Evolutionary conservation across 2,888 invertebrate genomes (phyloP).

Genomic region (Eilema griseolum): DNA sequence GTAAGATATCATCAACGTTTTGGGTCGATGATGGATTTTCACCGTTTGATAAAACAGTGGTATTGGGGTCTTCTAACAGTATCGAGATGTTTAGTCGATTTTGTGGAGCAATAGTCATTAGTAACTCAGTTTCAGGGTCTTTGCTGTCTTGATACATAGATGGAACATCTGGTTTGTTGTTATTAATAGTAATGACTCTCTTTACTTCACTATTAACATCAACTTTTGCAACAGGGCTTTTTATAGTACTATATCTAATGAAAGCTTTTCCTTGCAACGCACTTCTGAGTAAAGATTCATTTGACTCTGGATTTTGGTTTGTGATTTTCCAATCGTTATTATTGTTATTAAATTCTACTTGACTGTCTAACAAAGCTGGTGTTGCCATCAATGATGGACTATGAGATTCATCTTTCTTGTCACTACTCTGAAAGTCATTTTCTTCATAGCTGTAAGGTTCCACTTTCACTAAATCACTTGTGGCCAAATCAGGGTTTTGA

Average conservation of each 20-base stretch:
- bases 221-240: constrained; percentile 80
- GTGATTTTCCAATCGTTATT: constrained; percentile 94
- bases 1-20: constrained; percentile 90
- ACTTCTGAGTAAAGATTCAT: constrained; percentile 93
- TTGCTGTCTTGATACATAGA: constrained; percentile 85
- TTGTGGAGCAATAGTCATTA: constrained; percentile 78
- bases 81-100: constrained; percentile 82
- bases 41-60: constrained; percentile 76
- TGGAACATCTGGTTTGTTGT: constrained; percentile 84
- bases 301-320: constrained; percentile 89
- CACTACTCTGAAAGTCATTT: constrained; percentile 72
- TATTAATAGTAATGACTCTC: constrained; percentile 79
- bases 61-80: constrained; percentile 80
- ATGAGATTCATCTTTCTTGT: constrained; percentile 79
- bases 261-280: constrained; percentile 93
- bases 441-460: constrained; percentile 80
- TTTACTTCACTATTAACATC: constrained; percentile 76
- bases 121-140: constrained; percentile 70
- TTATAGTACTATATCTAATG: constrained; percentile 86
- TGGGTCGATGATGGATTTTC: constrained; percentile 86
- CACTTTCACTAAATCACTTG: constrained; percentile 86
- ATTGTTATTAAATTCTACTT: constrained; percentile 89
- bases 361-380: constrained; percentile 83
- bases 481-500: constrained; percentile 90
- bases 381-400: constrained; percentile 80